A percentile compares a stretch with the other conserved stretches of the same genome.
phyloP scores from a whole-genome alignment of 2,888 invertebrate genomes.

The Drosophila paramelanica region DNA sequence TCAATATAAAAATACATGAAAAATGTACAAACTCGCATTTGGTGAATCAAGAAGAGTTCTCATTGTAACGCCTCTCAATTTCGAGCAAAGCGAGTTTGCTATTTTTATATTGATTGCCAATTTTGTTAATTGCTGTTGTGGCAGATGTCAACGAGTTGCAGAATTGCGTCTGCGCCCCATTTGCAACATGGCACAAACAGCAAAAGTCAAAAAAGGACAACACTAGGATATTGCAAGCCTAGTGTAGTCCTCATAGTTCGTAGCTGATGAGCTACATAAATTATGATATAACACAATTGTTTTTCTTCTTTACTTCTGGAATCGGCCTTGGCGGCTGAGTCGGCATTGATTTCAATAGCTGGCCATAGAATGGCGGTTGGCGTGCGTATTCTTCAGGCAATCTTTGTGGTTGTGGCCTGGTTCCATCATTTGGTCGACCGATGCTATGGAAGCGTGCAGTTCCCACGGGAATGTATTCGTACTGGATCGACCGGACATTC shows the following conservation, averaged over 20 bases:
- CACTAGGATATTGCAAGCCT: slow-evolving; percentile 13
- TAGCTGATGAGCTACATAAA: slow-evolving; percentile 29
- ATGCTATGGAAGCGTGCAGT: slow-evolving; percentile 2
- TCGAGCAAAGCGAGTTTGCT: not conserved
- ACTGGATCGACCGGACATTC: not conserved
- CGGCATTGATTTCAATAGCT: not conserved
- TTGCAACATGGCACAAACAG: slow-evolving; percentile 25
- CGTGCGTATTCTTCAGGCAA: slow-evolving; percentile 9
- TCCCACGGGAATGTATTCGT: slow-evolving; percentile 13
- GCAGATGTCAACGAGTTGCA: slow-evolving; percentile 1
- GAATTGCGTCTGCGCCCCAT: not conserved
- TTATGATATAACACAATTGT: slow-evolving; percentile 54
- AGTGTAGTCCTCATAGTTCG: slow-evolving; percentile 47
- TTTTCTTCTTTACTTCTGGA: slow-evolving; percentile 28
- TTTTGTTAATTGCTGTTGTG: slow-evolving; percentile 18
- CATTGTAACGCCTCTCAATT: not conserved
- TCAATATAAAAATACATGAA: slow-evolving; percentile 1
- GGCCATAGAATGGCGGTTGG: slow-evolving; percentile 18
- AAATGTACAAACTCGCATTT: slow-evolving; percentile 5
- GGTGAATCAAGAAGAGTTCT: slow-evolving; percentile 5
- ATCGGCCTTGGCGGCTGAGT: slow-evolving; percentile 5
- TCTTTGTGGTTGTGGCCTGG: not conserved
- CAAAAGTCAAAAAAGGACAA: slow-evolving; percentile 34
- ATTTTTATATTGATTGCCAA: not conserved
- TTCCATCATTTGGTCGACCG: not conserved